These are phyloP conservation scores for Clistopyga incitator DNA, from an alignment of 2,888 invertebrate species.

Conservation along the genomic window DNA sequence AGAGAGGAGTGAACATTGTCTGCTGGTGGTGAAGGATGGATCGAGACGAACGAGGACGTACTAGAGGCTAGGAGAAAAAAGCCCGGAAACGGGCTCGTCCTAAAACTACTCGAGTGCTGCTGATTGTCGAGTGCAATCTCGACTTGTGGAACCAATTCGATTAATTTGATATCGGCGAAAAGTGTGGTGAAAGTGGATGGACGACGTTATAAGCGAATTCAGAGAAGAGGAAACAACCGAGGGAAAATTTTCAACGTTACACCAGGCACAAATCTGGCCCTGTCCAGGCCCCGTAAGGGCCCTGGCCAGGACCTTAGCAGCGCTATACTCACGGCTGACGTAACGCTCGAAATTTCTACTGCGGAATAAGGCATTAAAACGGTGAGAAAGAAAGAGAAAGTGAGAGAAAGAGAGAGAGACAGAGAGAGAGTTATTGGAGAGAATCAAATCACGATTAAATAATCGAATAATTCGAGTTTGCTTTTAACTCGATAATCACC, in stretches of 20 bases:
- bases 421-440: slow-evolving; percentile 22
- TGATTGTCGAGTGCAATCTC: slow-evolving; percentile 60
- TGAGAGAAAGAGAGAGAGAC: no score
- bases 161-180: slow-evolving; percentile 53
- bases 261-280: no score
- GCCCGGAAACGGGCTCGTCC: slow-evolving; percentile 54
- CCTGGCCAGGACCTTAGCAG: no score
- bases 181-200: not conserved
- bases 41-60: slow-evolving; percentile 30
- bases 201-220: slow-evolving; percentile 2
- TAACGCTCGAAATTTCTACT: no score
- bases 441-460: slow-evolving; percentile 69
- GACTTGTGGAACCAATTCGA: slow-evolving; percentile 56
- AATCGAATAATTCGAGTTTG: slow-evolving; percentile 70
- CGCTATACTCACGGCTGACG: no score
- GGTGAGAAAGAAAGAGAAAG: not conserved
- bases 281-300: no score
- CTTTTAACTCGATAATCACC: slow-evolving; percentile 74
- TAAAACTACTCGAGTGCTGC: slow-evolving; percentile 59
- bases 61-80: slow-evolving; percentile 33
- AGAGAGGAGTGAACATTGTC: slow-evolving; percentile 33
- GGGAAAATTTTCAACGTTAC: no score
- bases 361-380: not conserved
- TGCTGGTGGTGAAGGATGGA: slow-evolving; percentile 37
- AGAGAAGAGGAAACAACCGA: not conserved